phyloP scores from a whole-genome alignment of 2,797 vertebrate species.

The Alca torda region DNA sequence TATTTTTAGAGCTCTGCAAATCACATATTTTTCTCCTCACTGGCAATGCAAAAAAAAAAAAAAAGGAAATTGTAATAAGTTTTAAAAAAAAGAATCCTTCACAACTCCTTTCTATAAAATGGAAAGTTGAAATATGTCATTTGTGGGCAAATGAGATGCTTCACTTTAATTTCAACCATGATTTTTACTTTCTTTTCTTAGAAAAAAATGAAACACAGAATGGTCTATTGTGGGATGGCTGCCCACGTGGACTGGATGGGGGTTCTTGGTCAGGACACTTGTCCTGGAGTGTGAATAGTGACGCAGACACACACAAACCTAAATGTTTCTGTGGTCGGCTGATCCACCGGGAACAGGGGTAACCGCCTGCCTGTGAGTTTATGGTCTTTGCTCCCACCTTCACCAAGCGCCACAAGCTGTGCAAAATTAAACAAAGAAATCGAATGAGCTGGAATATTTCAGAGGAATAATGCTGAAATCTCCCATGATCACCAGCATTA shows the following conservation, averaged over 20 bases:
- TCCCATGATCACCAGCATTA: background rate
- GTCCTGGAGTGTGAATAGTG: background rate
- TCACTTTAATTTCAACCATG: slow-evolving; percentile 18
- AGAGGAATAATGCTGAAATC: background rate
- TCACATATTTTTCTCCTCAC: slow-evolving; percentile 61
- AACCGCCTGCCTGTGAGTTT: background rate
- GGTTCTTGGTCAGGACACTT: background rate
- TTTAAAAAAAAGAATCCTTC: background rate
- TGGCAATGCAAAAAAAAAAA: slow-evolving; percentile 46
- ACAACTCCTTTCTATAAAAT: slow-evolving; percentile 35
- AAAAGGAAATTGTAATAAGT: slow-evolving; percentile 51
- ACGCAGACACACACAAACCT: background rate
- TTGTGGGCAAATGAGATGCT: slow-evolving; percentile 49
- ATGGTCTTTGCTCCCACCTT: background rate
- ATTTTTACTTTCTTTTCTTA: background rate
- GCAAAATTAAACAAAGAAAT: background rate
- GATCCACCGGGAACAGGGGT: accelerated
- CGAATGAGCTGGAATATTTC: background rate
- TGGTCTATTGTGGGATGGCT: background rate
- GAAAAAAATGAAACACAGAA: background rate
- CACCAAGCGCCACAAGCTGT: background rate
- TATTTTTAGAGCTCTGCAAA: slow-evolving; percentile 68
- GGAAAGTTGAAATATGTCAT: slow-evolving; percentile 49
- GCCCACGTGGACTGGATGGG: background rate
- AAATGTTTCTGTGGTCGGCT: background rate